Evolutionary conservation across 2,797 vertebrate species (phyloP).

Genomic region (Balearica regulorum): DNA sequence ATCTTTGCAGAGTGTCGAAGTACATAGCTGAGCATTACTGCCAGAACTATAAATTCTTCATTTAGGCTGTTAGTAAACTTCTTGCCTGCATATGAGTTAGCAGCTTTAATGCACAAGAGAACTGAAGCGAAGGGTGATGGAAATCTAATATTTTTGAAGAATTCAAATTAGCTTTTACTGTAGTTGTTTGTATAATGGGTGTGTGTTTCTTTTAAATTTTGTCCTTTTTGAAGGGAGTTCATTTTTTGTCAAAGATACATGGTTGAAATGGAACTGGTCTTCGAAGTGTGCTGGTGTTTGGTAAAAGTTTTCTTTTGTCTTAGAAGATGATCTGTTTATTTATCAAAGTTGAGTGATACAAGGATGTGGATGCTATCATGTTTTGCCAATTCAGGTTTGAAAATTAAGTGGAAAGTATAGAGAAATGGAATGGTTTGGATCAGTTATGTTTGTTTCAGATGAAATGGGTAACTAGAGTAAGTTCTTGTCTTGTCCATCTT

Average conservation of each 20-base stretch:
- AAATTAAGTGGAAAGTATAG: background rate
- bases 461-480: background rate
- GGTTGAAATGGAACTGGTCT: background rate
- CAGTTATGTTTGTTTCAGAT: background rate
- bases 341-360: rapidly evolving
- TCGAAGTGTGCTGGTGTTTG: background rate
- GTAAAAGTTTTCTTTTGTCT: background rate
- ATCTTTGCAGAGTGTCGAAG: background rate
- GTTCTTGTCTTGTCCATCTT: background rate
- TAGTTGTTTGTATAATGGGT: background rate
- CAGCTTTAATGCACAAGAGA: background rate
- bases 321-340: background rate
- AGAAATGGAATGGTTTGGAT: background rate
- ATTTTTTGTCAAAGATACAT: background rate
- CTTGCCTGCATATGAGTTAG: background rate
- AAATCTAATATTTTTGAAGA: background rate
- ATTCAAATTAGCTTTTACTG: background rate
- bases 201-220: background rate
- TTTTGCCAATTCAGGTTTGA: background rate
- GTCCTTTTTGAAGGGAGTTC: background rate
- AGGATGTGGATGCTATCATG: background rate
- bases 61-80: background rate
- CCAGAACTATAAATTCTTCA: background rate
- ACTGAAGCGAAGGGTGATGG: rapidly evolving
- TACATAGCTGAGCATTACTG: background rate